A percentile compares a stretch with the other conserved stretches of the same genome.
Evolutionary conservation across 2,113 vertebrate genomes (phyloP).

Genomic region (Alces alces): DNA sequence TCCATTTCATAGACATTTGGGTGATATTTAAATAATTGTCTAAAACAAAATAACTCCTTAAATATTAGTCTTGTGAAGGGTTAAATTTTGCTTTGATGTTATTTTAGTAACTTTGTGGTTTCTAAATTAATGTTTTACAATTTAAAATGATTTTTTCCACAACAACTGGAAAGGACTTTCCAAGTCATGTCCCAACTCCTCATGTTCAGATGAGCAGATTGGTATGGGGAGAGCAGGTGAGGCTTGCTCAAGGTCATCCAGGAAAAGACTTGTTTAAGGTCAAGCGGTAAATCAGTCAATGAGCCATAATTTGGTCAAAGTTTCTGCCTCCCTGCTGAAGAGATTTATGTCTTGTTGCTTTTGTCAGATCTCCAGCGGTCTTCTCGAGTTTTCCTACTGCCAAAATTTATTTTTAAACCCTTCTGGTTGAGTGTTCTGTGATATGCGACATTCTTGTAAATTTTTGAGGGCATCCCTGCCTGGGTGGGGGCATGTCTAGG

Average conservation of each 20-base stretch:
- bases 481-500: background rate
- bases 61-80: background rate
- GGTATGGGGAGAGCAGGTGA: background rate
- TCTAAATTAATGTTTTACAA: slow-evolving; percentile 17
- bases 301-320: background rate
- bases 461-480: background rate
- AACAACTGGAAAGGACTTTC: background rate
- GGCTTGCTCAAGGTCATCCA: background rate
- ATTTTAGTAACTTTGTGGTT: slow-evolving; percentile 3
- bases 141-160: background rate
- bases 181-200: background rate
- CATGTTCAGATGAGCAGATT: background rate
- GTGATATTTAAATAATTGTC: slow-evolving; percentile 14
- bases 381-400: background rate
- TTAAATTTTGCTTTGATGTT: background rate
- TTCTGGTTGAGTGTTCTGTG: background rate
- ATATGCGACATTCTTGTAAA: slow-evolving; percentile 21
- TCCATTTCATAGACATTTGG: background rate
- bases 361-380: background rate
- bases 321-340: background rate
- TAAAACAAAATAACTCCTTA: background rate
- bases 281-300: background rate
- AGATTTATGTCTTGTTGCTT: background rate
- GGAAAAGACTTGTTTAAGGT: background rate
- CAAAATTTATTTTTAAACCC: slow-evolving; percentile 7